Evolutionary conservation across 2,113 vertebrate species (phyloP).

Genomic region (Morone chrysops): DNA sequence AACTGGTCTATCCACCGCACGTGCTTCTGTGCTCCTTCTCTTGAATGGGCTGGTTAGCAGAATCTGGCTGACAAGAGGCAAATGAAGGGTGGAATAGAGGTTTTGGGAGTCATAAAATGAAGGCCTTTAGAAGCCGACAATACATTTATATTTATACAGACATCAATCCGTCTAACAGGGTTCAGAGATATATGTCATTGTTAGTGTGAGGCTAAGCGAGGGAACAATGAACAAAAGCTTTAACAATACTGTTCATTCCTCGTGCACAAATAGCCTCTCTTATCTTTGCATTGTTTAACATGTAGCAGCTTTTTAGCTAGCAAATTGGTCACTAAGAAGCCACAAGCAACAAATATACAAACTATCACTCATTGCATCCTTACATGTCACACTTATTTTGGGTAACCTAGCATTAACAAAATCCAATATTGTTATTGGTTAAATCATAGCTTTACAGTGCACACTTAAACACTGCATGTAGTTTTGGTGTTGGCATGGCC

Average conservation of each 20-base stretch:
- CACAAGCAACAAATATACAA: conserved; percentile 1
- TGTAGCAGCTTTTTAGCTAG: conserved; percentile 29
- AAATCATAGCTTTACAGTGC: conserved; percentile 34
- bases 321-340: conserved; percentile 27
- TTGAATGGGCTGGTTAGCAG: conserved; percentile 34
- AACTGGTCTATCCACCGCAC: conserved; percentile 44
- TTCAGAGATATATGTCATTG: conserved; percentile 26
- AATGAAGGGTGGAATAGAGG: conserved; percentile 50
- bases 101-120: conserved; percentile 60
- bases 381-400: background rate
- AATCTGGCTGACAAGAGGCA: conserved; percentile 51
- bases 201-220: conserved; percentile 29
- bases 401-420: background rate
- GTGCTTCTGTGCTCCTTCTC: conserved; percentile 46
- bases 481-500: conserved; percentile 30
- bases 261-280: conserved; percentile 26
- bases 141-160: conserved; percentile 63
- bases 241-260: conserved; percentile 29
- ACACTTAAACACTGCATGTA: conserved; percentile 21
- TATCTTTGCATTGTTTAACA: conserved; percentile 38
- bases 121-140: conserved; percentile 56
- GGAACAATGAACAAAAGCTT: conserved; percentile 56
- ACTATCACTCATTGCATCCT: background rate
- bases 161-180: conserved; percentile 37
- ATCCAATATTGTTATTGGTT: conserved; percentile 17